Percentiles rank a stretch among this genome's conserved stretches.
Conservation (phyloP, 2,888 invertebrate genomes). For the Andrena chrysosceles region DNA sequence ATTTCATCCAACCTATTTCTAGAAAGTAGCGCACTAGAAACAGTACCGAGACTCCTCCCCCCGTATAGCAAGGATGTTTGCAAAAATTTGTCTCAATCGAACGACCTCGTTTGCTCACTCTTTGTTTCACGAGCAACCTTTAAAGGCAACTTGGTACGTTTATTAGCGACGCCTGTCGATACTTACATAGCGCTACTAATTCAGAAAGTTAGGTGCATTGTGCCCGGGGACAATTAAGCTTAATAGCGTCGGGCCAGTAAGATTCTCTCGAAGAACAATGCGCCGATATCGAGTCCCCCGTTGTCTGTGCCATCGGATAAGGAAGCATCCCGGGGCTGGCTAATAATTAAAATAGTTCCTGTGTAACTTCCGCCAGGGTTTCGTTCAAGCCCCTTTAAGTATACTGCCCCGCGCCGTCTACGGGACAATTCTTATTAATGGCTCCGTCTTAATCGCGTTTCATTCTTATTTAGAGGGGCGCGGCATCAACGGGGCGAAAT, state of each 20-base stretch:
- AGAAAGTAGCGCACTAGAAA: background rate
- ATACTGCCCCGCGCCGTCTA: background rate
- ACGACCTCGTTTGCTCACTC: background rate
- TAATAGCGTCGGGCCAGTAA: constrained; percentile 41
- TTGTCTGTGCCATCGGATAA: constrained; percentile 41
- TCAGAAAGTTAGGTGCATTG: constrained; percentile 50
- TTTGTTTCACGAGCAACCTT: constrained; percentile 1
- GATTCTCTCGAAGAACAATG: constrained; percentile 54
- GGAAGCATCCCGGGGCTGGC: constrained; percentile 42
- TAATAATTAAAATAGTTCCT: constrained; percentile 68
- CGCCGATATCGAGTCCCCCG: constrained; percentile 52
- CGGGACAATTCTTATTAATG: constrained; percentile 53
- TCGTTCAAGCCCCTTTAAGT: constrained; percentile 31
- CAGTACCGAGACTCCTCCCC: background rate
- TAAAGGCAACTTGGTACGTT: constrained; percentile 43
- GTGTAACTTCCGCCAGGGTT: constrained; percentile 52
- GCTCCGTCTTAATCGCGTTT: constrained; percentile 32
- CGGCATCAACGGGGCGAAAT: no score
- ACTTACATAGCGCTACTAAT: constrained; percentile 43
- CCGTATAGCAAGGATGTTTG: background rate
- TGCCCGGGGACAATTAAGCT: constrained; percentile 53
- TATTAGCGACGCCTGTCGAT: constrained; percentile 57
- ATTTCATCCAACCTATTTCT: no score
- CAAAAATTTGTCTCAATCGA: constrained; percentile 3
- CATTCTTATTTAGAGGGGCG: constrained; percentile 15